Conservation (phyloP, 2,113 vertebrate species). For the Calyptomena viridis region DNA sequence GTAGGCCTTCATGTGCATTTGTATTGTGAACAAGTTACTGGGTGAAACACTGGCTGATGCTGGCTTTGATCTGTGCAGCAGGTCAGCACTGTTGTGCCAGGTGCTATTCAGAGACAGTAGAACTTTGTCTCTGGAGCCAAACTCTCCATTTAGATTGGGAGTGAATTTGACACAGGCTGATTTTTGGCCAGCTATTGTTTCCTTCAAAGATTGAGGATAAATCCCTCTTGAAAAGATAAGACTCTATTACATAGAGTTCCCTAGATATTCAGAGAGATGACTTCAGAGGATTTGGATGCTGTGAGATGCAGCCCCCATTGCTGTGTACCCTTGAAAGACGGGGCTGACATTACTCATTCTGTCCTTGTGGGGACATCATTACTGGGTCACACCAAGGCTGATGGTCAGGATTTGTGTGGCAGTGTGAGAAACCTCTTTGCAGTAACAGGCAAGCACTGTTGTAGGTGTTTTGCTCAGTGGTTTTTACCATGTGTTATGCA, state of each 20-base stretch:
- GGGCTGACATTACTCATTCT: not conserved
- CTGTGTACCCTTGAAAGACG: not conserved
- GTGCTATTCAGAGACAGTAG: not conserved
- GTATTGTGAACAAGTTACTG: not conserved
- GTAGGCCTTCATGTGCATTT: not conserved
- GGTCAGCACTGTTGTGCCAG: not conserved
- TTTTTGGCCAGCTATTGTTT: not conserved
- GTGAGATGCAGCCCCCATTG: not conserved
- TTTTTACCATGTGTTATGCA: not conserved
- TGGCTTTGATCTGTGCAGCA: not conserved
- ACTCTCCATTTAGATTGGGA: not conserved
- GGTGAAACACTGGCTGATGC: not conserved
- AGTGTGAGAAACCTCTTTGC: not conserved
- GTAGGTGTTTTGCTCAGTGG: not conserved
- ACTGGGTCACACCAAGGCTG: not conserved
- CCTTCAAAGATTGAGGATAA: not conserved
- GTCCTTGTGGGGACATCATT: not conserved
- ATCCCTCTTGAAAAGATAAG: not conserved
- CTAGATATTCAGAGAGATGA: not conserved
- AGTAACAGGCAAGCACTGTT: not conserved
- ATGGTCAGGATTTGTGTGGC: not conserved
- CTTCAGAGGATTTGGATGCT: not conserved
- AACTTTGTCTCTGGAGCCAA: not conserved
- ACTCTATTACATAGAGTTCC: not conserved
- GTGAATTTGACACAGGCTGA: not conserved